Evolutionary conservation across 2,797 vertebrate genomes (phyloP), one percentile per base, ranked within the genome.

Genomic region (Schizopygopsis pylzovi): DNA sequence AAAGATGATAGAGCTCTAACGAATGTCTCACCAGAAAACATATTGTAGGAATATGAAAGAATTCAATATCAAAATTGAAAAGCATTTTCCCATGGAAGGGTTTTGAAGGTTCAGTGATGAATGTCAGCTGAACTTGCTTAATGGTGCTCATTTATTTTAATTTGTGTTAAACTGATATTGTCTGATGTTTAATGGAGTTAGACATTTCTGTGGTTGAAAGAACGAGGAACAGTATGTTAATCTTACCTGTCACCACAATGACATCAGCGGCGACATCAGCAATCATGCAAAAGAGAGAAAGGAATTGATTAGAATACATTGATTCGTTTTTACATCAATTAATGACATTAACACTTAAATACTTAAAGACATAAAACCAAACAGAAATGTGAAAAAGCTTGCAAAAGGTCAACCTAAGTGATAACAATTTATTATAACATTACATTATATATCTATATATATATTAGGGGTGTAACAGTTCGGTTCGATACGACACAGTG

Each of bases 211-310:
- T 78, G n/a, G 61, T 43, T 33, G 12, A 49, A 67, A 56, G 22
- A 78, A 54, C 39, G 70, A 70, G 25, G 15, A 78, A 79, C 25
- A 20, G 25, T 54, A 39, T 72, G n/a, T 43, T 56, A 52, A 20
- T 79, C 83, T 79, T 85, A 79, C 83, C 83, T 73, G 86, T 72
- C 45, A 54, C 25, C 20, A 56, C 20, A 70, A 68, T 28, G 67
- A 61, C 13, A 78, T 71, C 72, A 76, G 85, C 9, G 11, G n/a
- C 7, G 20, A 72, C 28, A 87, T 67, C 70, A 49, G 43, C 25
- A 41, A 25, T 16, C 82, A 84, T 83, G 76, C n/a, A 87, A 84
- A 87, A 84, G 47, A 78, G 56, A 78, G 13, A 83, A 59, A 54
- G 28, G 15, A 87, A 73, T 37, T 9, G 16, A 70, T 78, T 56